phyloP scores from a whole-genome alignment of 2,888 invertebrate species.

The Yponomeuta evonymella region DNA sequence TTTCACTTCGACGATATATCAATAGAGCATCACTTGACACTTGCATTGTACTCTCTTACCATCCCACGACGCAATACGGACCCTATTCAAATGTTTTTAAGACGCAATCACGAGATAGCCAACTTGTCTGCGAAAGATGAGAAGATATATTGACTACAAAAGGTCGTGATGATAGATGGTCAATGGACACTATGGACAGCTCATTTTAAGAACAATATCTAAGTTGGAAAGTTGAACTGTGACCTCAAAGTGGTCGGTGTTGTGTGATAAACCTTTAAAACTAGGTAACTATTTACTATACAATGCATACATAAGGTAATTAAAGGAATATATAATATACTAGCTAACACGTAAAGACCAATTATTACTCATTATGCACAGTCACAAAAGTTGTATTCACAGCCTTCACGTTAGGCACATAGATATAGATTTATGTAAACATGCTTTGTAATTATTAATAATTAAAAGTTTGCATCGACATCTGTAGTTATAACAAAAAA shows the following conservation, averaged over 20 bases:
- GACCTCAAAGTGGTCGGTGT: constrained; percentile 1
- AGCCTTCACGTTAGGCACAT: not conserved
- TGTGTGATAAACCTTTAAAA: not conserved
- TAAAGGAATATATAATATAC: not conserved
- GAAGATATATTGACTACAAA: not conserved
- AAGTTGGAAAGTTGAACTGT: constrained; percentile 15
- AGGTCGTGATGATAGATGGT: constrained; percentile 10
- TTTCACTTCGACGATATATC: not conserved
- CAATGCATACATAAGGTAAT: not conserved
- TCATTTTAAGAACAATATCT: constrained; percentile 14
- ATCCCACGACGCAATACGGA: not conserved
- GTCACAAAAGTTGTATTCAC: not conserved
- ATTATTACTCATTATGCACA: not conserved
- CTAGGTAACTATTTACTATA: not conserved
- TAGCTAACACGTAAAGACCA: not conserved
- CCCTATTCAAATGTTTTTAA: not conserved
- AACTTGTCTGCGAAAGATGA: not conserved
- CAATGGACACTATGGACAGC: constrained; percentile 5
- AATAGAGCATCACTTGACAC: constrained; percentile 1
- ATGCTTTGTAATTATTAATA: not conserved
- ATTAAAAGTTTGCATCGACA: not conserved
- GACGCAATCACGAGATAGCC: not conserved
- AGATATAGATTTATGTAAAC: not conserved
- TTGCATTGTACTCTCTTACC: not conserved
- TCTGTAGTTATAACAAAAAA: not conserved